These are phyloP conservation scores for Pagetopsis macropterus DNA, from an alignment of 2,797 vertebrate species.

Conservation along the genomic window DNA sequence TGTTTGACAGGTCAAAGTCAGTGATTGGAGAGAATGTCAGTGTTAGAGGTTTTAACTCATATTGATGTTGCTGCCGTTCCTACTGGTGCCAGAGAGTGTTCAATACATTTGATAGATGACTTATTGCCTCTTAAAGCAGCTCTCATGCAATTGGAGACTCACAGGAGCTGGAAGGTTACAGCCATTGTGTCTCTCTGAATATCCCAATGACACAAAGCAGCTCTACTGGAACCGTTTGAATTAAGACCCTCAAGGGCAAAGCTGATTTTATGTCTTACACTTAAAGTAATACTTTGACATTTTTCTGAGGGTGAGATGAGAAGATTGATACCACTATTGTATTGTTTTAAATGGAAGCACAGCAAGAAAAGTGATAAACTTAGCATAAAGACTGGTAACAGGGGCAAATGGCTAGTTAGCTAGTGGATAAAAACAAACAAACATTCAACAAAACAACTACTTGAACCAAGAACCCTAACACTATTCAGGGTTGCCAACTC, in stretches of 20 bases:
- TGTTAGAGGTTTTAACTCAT: constrained; percentile 18
- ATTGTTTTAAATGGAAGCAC: background rate
- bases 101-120: constrained; percentile 47
- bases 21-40: background rate
- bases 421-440: too few relatives aligned
- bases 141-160: constrained; percentile 32
- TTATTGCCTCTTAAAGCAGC: constrained; percentile 39
- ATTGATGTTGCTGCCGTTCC: constrained; percentile 32
- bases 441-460: too few relatives aligned
- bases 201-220: constrained; percentile 20
- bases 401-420: too few relatives aligned
- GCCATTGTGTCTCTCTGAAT: constrained; percentile 19
- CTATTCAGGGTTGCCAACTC: too few relatives aligned
- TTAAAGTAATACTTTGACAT: constrained; percentile 9
- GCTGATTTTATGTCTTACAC: background rate
- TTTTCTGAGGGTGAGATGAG: background rate
- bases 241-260: constrained; percentile 40
- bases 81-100: constrained; percentile 27
- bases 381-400: background rate
- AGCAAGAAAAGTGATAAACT: background rate
- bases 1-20: constrained; percentile 2
- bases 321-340: background rate
- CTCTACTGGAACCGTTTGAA: constrained; percentile 27
- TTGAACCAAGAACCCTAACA: too few relatives aligned
- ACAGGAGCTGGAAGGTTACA: constrained; percentile 28